Evolutionary conservation across 1,140 invertebrate genomes (phyloP), one percentile per base, ranked within the genome.

Genomic region (Rhopalosiphum padi): DNA sequence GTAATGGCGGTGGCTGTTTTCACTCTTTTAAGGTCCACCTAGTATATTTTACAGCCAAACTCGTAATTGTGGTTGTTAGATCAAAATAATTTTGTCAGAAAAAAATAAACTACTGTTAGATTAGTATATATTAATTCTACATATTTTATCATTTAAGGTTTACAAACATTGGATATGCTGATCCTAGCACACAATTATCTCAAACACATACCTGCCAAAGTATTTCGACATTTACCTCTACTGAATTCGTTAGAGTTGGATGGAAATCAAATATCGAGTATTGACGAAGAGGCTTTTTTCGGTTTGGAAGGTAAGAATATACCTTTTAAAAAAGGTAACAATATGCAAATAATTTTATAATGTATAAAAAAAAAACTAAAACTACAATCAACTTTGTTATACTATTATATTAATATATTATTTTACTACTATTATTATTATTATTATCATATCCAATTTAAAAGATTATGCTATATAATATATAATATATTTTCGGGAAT

Each of bases 211-310:
- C 97, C 97, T 53, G 96, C 97, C 21, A 96, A 97, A 94, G 98
- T 98, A 55, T 98, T 98, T 95, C 96, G 97, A 8, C 97, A 98
- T 95, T 96, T 98, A 94, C 96, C 95, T 43, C 96, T 97, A 94
- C 96, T 98, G 60, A 98, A 98, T 95, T 98, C 97, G 22, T 95
- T 98, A 94, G 98, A 98, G 95, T 95, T 98, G 93, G 98, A 98
- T 94, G 97, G 97, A 86, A 98, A 98, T 95, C 96, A 96, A 94
- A 98, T 98, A 94, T 96, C 96, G 93, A 96, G 96, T 85, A 96
- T 98, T 93, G 97, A 98, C 95, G 96, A 97, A 92, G 97, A 97
- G 94, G 97, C 98, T 23, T 98, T 98, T 95, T 96, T 96, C 53
- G 97, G 98, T 94, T 96, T 98, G 35, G 97, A 98, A 97, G 97